These are phyloP conservation scores for Ascidia mentula DNA, from an alignment of 23 tunicate genomes.

Conservation along the genomic window DNA sequence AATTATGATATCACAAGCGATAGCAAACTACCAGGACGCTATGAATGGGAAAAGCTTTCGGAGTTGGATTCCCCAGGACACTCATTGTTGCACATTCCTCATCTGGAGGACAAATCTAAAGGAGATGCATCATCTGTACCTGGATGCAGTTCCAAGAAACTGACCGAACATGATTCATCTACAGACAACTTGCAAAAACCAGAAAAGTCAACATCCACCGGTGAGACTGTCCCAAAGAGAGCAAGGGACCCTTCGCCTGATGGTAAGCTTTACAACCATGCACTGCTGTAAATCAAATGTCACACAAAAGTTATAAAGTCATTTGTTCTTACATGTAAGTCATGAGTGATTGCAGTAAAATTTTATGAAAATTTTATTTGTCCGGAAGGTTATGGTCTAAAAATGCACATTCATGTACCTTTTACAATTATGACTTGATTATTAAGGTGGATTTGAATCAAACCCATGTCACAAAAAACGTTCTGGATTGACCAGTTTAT, in stretches of 20 bases:
- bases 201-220: background rate
- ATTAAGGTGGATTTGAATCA: too few species aligned
- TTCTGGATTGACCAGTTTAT: too few species aligned
- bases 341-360: too few species aligned
- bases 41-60: constrained; percentile 40
- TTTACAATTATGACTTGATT: too few species aligned
- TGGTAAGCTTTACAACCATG: background rate
- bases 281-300: too few species aligned
- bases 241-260: background rate
- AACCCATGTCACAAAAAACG: too few species aligned
- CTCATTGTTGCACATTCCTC: constrained; percentile 23
- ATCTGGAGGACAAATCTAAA: background rate
- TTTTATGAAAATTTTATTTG: too few species aligned
- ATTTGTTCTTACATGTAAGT: too few species aligned
- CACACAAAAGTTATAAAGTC: too few species aligned
- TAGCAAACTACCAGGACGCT: constrained; percentile 48
- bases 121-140: background rate
- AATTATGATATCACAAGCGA: constrained; percentile 52
- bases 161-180: background rate
- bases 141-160: background rate
- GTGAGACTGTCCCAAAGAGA: background rate
- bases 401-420: too few species aligned
- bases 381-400: too few species aligned
- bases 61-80: constrained; percentile 14
- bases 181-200: background rate